A percentile compares a stretch with the other conserved stretches of the same genome.
Conservation (phyloP, 2,113 vertebrate species). For the Ahaetulla prasina region DNA sequence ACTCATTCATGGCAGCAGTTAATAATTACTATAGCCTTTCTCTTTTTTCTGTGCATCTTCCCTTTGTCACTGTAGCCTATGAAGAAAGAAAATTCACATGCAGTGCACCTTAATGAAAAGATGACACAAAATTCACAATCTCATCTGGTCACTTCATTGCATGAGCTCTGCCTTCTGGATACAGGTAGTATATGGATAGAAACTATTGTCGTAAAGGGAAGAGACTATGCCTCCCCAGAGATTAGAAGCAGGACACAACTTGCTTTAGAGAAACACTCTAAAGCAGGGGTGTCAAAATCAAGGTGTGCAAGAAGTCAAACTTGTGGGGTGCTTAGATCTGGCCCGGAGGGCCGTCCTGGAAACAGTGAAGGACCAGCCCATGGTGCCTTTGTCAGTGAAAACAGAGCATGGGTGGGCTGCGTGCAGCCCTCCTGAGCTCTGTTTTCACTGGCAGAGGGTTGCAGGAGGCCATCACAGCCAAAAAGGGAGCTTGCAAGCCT, state of each 20-base stretch:
- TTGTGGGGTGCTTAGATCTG: no score
- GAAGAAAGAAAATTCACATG: not conserved
- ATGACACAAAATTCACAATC: not conserved
- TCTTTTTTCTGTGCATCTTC: slow-evolving; percentile 3
- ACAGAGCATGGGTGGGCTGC: no score
- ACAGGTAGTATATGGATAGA: not conserved
- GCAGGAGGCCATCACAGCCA: no score
- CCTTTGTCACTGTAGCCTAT: not conserved
- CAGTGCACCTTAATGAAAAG: not conserved
- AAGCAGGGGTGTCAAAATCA: not conserved
- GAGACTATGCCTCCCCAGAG: not conserved
- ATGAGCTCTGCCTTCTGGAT: not conserved
- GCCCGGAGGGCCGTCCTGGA: no score
- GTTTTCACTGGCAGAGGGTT: no score
- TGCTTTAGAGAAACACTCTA: not conserved
- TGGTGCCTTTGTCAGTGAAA: no score
- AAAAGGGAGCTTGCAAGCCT: no score
- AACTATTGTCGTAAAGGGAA: not conserved
- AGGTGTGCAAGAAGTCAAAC: no score
- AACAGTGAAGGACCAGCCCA: no score
- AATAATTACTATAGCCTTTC: not conserved
- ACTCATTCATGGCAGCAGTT: not conserved
- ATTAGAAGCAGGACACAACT: not conserved
- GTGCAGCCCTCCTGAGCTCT: no score
- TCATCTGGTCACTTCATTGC: not conserved